Evolutionary conservation across 1,140 invertebrate species (phyloP), one percentile per base, ranked within the genome.

Genomic region (Tribolium castaneum): DNA sequence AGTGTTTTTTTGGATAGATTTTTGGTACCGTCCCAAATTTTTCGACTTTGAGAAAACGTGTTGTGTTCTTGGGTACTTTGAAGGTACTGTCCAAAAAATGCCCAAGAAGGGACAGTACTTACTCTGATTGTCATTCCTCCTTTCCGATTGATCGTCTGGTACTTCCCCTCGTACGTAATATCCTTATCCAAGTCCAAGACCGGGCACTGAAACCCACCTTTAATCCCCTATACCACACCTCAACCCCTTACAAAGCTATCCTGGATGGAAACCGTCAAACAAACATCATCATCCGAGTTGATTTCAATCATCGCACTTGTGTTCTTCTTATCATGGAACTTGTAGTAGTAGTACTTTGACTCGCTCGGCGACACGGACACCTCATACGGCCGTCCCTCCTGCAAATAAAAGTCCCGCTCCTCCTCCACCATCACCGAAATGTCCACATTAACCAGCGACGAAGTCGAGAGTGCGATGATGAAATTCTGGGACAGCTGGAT

Each of bases 111-210:
- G 16, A 19, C 2, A 19, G 16, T 19, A 82, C 88, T 90, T 87
- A 93, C 92, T 51, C 88, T 88, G 34, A 94, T 85, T 9, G 92
- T 92, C 78, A 95, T 92, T 6, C 92, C 93, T 3, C 93, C 93
- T 83, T 91, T 90, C 73, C 87, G 89, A 13, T 90, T 92, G 88
- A 95, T 92, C 0, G 94, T 95, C 80, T 94, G 90, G 84, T 92
- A 93, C 70, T 90, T 90, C 1, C 93, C 93, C 77, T 90, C 89
- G 82, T 92, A 94, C 50, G 90, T 86, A 7, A 95, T 90, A 82
- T 93, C 93, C 50, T 89, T 88, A 80, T 94, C 92, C 34, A 92
- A 89, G 84, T 95, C 94, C 85, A 92, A 92, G 0, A 95, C 91
- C 9, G 94, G 94, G 85, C 94, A 95, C 93, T 94, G 85, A 52